Percentiles rank a stretch among this genome's conserved stretches.
These are phyloP conservation scores for Elachura formosa DNA, from an alignment of 2,113 vertebrate species.

Conservation along the genomic window DNA sequence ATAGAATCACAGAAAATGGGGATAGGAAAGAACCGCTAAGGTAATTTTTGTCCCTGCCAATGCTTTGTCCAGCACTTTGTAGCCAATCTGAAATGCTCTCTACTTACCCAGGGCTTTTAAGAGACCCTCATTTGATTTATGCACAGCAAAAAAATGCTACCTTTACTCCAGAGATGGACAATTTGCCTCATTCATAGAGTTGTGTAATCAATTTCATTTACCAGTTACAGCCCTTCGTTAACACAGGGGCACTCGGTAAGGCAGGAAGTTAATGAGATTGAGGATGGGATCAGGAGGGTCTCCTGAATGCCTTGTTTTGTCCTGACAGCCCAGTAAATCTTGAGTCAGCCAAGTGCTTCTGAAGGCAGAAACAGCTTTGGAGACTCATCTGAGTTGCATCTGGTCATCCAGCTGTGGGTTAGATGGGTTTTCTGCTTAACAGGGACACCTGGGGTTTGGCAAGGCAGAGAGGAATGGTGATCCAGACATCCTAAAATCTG, in stretches of 20 bases:
- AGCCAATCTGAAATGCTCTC: constrained; percentile 15
- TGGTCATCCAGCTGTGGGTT: background rate
- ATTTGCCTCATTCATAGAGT: constrained; percentile 23
- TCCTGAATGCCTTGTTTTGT: background rate
- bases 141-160: background rate
- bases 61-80: constrained; percentile 30
- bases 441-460: background rate
- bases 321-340: constrained; percentile 52
- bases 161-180: constrained; percentile 30
- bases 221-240: constrained; percentile 39
- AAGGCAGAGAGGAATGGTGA: background rate
- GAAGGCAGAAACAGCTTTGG: background rate
- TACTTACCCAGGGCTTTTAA: constrained; percentile 31
- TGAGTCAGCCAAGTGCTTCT: background rate
- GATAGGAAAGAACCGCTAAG: background rate
- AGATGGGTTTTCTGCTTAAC: background rate
- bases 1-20: background rate
- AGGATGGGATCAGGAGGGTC: constrained; percentile 40
- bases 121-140: constrained; percentile 17
- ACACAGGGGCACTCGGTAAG: background rate
- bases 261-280: constrained; percentile 55
- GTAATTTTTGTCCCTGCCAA: background rate
- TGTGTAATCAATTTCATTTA: constrained; percentile 59
- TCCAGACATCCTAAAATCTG: background rate
- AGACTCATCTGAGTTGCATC: background rate